Conservation (phyloP, 2,797 vertebrate species). For the Sarcophilus harrisii region DNA sequence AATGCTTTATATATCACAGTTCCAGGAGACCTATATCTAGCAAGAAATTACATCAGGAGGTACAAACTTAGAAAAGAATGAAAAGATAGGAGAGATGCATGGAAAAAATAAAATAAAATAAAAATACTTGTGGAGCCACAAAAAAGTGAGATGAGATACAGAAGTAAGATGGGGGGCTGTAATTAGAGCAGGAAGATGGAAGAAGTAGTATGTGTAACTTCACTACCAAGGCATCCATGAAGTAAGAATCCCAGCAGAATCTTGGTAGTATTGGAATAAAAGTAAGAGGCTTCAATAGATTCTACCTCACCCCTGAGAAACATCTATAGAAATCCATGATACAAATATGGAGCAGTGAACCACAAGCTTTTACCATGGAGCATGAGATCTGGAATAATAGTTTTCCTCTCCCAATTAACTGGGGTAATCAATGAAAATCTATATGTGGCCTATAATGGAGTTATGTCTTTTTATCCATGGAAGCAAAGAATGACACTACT, state of each 20-base stretch:
- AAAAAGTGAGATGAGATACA: neutral
- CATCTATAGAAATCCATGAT: neutral
- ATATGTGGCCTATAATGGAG: neutral
- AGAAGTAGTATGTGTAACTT: neutral
- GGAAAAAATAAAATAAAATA: no score
- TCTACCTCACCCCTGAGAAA: neutral
- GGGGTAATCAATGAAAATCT: neutral
- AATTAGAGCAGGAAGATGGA: neutral
- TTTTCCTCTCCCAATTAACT: neutral
- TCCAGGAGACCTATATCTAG: neutral
- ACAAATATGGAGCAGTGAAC: neutral
- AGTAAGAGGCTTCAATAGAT: neutral
- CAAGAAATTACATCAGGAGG: neutral
- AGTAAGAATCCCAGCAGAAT: neutral
- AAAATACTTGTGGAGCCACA: neutral
- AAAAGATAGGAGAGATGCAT: neutral
- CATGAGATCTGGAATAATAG: neutral
- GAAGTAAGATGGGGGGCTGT: neutral
- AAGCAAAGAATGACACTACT: neutral
- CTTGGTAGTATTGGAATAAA: neutral
- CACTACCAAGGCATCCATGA: neutral
- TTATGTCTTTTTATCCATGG: neutral
- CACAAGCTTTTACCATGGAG: neutral
- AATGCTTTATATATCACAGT: neutral
- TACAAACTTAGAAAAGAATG: neutral